These are phyloP conservation scores for Bombus breviceps DNA, from an alignment of 1,140 invertebrate species.

Conservation along the genomic window DNA sequence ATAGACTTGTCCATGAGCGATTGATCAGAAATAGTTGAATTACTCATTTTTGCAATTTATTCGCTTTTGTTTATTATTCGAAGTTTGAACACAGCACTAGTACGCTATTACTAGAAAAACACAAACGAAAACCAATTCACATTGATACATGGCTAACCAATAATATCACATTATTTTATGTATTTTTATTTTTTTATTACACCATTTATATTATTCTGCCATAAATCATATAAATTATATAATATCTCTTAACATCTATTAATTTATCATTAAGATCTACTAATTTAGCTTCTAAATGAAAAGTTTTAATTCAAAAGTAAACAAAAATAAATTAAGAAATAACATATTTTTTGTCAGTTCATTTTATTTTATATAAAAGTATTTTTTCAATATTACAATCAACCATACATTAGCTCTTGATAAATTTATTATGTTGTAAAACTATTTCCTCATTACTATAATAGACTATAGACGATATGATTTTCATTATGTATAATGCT, in stretches of 20 bases:
- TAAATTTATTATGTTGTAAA: too few species aligned
- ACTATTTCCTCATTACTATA: too few species aligned
- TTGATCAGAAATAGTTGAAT: slow-evolving; percentile 84
- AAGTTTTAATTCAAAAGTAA: not conserved
- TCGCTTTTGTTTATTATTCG: slow-evolving; percentile 51
- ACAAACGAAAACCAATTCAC: not conserved
- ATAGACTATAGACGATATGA: not conserved
- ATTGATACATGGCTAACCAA: not conserved
- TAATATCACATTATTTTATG: not conserved
- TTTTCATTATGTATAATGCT: not conserved
- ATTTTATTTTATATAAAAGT: slow-evolving; percentile 1
- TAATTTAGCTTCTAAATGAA: not conserved
- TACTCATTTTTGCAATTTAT: slow-evolving; percentile 71
- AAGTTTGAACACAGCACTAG: slow-evolving; percentile 15
- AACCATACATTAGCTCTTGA: not conserved
- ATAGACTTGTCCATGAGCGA: slow-evolving; percentile 95
- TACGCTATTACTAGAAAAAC: not conserved
- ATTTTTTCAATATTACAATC: not conserved
- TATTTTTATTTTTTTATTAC: not conserved
- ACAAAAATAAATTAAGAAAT: not conserved
- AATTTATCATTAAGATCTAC: not conserved
- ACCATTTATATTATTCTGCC: not conserved
- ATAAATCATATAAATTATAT: not conserved
- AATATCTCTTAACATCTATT: not conserved
- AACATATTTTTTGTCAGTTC: not conserved